A percentile compares a stretch with the other conserved stretches of the same genome.
These are phyloP conservation scores for Psilanteris sp. DNA, from an alignment of 1,140 invertebrate genomes.

Conservation along the genomic window DNA sequence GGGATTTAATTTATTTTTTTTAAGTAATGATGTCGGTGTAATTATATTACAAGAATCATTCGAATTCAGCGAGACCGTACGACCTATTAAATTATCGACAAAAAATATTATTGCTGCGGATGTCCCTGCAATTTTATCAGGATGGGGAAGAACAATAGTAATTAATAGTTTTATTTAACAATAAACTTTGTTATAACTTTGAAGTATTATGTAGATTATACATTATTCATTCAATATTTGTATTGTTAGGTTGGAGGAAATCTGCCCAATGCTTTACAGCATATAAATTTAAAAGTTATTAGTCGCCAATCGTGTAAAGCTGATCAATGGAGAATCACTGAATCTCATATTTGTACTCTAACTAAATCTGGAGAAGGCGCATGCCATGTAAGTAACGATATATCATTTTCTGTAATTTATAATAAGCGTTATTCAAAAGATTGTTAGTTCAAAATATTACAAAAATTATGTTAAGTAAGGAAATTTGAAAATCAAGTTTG, in stretches of 20 bases:
- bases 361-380: constrained; percentile 82
- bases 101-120: constrained; percentile 32
- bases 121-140: constrained; percentile 69
- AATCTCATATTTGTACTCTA: constrained; percentile 82
- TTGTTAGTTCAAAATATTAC: too few relatives aligned
- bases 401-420: too few relatives aligned
- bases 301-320: constrained; percentile 33
- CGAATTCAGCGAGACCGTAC: constrained; percentile 67
- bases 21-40: constrained; percentile 80
- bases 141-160: constrained; percentile 78
- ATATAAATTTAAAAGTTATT: constrained; percentile 63
- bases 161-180: constrained; percentile 12
- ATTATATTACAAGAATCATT: constrained; percentile 72
- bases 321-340: constrained; percentile 40
- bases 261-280: constrained; percentile 65
- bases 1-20: constrained; percentile 53
- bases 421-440: too few relatives aligned
- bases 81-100: constrained; percentile 60
- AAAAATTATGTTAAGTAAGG: too few relatives aligned
- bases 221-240: too few relatives aligned
- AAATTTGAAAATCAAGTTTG: too few relatives aligned
- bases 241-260: constrained; percentile 46
- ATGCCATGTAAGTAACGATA: constrained; percentile 82
- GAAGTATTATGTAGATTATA: too few relatives aligned
- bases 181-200: too few relatives aligned